Base-by-base conservation (phyloP, 1,140 invertebrate genomes). In the Drosophila gunungcola region DNA sequence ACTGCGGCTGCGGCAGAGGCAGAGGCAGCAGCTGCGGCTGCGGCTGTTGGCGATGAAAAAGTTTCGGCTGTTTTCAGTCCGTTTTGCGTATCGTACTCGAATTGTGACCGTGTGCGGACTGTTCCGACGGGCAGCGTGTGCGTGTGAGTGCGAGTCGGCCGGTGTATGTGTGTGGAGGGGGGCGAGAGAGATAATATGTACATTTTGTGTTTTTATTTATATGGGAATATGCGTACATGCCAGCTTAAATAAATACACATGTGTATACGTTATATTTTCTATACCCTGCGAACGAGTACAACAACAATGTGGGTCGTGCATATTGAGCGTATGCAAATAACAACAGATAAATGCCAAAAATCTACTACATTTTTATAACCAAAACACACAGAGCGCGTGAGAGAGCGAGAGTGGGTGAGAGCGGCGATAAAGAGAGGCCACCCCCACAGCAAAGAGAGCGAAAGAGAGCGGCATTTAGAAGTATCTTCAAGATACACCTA, bases 311-410 rank as follows among this genome's bases (percentile, higher is more conserved):
- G 78, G 83, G 83, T 86, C 83, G 83, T 79, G 83, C 83, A 86
- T 88, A 86, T 86, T 82, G 58, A 88, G 78, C 81, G 77, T 89
- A 89, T 83, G 84, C 80, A 88, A 88, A 88, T 80, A 89, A 79
- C 70, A 82, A 72, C 57, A 88, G 61, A 81, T 49, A 76, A 82
- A 56, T 72, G 65, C 68, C 68, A 36, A 68, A 82, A 82, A 78
- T 36, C 63, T 73, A 78, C 80, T 73, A 73, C 79, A 62, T 60
- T 38, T 51, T 78, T 60, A 60, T 63, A 63, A 63, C 60, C 57
- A 82, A 76, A 82, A 70, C 61, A 68, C 54, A 80, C 60, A 78
- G 67, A 86, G 64, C 45, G 41, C 62, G 43, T 55, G 32, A 39
- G 65, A 58, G 49, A 61, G 45, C 34, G 21, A 77, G 56, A 86